Percentiles rank a stretch among this genome's conserved stretches.
Conservation (phyloP, 1,140 invertebrate species). For the Periplaneta americana region DNA sequence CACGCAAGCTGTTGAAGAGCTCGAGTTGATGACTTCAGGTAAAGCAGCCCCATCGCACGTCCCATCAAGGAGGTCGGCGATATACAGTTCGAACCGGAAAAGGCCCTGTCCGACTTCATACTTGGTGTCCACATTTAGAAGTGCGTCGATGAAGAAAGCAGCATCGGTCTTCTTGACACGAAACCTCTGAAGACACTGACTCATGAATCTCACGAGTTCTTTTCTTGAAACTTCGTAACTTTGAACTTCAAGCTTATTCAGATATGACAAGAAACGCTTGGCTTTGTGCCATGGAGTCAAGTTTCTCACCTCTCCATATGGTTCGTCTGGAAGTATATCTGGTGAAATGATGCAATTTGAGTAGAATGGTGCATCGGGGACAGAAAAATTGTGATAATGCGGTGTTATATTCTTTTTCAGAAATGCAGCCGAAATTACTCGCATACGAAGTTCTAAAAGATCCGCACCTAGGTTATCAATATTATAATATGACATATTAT, state of each 20-base stretch:
- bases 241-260: not conserved
- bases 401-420: no score
- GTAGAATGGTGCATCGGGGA: not conserved
- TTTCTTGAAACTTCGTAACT: not conserved
- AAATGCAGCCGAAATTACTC: no score
- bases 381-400: not conserved
- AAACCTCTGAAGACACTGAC: not conserved
- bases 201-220: not conserved
- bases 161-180: not conserved
- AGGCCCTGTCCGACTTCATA: no score
- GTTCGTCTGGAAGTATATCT: not conserved
- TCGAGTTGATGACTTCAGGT: no score
- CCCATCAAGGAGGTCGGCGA: no score
- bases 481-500: no score
- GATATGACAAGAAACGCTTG: not conserved
- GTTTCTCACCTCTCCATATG: not conserved
- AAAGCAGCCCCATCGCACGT: no score
- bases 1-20: no score
- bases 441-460: no score
- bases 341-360: not conserved
- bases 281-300: not conserved
- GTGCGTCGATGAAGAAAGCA: not conserved
- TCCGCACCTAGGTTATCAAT: no score
- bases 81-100: no score
- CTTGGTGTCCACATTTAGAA: no score